Percentiles rank a stretch among this genome's conserved stretches.
These are phyloP conservation scores for Caenorhabditis elegans DNA, from an alignment of 1,140 invertebrate species.

Conservation along the genomic window WBcel235 BX284602.5:2783001-2783500, in stretches of 20 bases:
- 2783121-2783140: too few relatives aligned
- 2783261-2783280: background rate
- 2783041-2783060: too few relatives aligned
- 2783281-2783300: background rate
- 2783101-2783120: too few relatives aligned
- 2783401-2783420: too few relatives aligned
- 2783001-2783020: too few relatives aligned
- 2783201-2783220: background rate
- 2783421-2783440: background rate
- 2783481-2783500: background rate
- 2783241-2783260: background rate
- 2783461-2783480: conserved; percentile 11
- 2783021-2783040: too few relatives aligned
- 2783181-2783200: background rate
- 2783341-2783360: background rate
- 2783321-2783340: background rate
- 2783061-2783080: too few relatives aligned
- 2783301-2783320: background rate
- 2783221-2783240: too few relatives aligned
- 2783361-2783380: background rate
- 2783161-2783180: conserved; percentile 1
- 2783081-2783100: too few relatives aligned
- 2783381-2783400: too few relatives aligned
- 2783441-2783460: background rate
- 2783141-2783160: background rate